These are phyloP conservation scores for Scaptomyza graminum DNA, from an alignment of 1,140 invertebrate genomes.

Conservation along the genomic window DNA sequence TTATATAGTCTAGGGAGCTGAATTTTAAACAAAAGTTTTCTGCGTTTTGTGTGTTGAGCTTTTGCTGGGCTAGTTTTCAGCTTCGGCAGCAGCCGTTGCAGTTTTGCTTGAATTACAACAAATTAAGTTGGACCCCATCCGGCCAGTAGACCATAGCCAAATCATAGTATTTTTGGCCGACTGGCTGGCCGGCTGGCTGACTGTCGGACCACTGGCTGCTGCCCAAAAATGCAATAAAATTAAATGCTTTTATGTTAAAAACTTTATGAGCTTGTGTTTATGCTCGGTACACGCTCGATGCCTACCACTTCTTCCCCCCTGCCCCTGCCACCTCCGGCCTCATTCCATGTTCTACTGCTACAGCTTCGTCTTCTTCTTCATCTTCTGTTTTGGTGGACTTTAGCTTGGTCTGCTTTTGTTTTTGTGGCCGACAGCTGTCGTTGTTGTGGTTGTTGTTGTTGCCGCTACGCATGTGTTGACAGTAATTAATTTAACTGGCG, in stretches of 20 bases:
- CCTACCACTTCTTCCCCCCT: constrained; percentile 2
- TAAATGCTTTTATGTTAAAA: constrained; percentile 81
- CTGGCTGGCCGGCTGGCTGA: constrained; percentile 12
- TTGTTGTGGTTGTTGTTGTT: constrained; percentile 18
- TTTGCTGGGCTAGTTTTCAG: constrained; percentile 23
- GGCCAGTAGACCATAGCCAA: constrained; percentile 62
- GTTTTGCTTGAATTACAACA: constrained; percentile 79
- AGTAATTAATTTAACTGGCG: constrained; percentile 79
- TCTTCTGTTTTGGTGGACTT: constrained; percentile 43
- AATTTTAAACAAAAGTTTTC: constrained; percentile 36
- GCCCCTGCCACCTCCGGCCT: neutral
- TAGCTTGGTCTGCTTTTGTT: constrained; percentile 75
- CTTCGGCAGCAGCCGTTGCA: constrained; percentile 62
- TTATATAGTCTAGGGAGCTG: constrained; percentile 12
- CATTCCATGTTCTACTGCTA: neutral
- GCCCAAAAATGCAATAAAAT: constrained; percentile 81
- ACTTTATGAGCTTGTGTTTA: constrained; percentile 81
- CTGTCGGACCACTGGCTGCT: constrained; percentile 51
- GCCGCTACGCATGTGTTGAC: constrained; percentile 69
- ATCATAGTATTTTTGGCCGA: constrained; percentile 5
- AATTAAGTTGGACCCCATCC: constrained; percentile 71
- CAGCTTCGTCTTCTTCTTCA: constrained; percentile 10
- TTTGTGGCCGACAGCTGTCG: constrained; percentile 23
- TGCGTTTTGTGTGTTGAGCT: constrained; percentile 26
- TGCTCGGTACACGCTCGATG: constrained; percentile 69